phyloP scores from a whole-genome alignment of 2,797 vertebrate genomes.

The Staurois parvus region DNA sequence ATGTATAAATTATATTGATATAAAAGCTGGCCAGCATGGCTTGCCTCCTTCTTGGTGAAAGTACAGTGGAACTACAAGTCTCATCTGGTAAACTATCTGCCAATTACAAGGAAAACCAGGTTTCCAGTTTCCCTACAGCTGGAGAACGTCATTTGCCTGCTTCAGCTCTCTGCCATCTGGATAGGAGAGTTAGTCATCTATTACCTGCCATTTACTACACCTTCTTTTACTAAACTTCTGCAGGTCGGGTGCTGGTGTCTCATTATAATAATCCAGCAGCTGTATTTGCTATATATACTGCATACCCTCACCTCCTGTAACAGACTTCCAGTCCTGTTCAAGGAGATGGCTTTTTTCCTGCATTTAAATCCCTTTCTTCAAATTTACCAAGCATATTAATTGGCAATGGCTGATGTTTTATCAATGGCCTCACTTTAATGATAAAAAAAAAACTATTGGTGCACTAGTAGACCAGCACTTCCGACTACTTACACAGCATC shows the following conservation, averaged over 20 bases:
- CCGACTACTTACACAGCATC: constrained; percentile 63
- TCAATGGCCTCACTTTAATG: constrained; percentile 28
- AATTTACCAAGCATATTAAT: constrained; percentile 15
- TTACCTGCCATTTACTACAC: not conserved
- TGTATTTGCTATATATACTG: not conserved
- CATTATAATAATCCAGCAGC: constrained; percentile 19
- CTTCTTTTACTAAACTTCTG: not conserved
- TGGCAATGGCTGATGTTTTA: constrained; percentile 13
- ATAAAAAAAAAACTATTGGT: constrained; percentile 45
- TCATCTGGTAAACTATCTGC: not conserved
- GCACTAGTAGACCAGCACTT: constrained; percentile 50
- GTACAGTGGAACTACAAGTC: not conserved
- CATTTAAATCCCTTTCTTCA: not conserved
- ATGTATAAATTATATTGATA: too few species aligned
- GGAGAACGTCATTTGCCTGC: not conserved
- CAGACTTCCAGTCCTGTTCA: not conserved
- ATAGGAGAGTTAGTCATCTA: not conserved
- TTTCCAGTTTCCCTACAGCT: not conserved
- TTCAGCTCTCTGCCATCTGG: not conserved
- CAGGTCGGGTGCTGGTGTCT: not conserved
- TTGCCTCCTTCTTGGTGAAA: not conserved
- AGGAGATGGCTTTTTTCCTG: not conserved
- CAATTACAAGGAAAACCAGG: not conserved
- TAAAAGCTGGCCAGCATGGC: not conserved
- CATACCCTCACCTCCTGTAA: not conserved